Evolutionary conservation across 2,888 invertebrate genomes (phyloP).

Genomic region (Sarcophaga subvicina): DNA sequence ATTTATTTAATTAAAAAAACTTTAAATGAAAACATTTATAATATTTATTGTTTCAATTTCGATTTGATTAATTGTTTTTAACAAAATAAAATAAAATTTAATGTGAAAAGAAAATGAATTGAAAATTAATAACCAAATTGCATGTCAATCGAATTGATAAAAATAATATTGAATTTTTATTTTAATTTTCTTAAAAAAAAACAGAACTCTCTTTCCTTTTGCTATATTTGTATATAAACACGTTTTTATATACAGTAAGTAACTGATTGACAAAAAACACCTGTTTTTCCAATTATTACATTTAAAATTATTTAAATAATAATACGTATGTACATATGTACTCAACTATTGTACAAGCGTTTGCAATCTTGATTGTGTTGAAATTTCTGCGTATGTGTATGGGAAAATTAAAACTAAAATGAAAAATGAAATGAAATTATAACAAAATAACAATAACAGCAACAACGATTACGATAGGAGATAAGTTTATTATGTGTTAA

Average conservation of each 20-base stretch:
- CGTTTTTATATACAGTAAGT: no score
- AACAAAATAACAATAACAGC: no score
- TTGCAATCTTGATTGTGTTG: conserved; percentile 14
- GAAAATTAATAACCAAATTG: conserved; percentile 1
- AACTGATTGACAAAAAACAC: conserved; percentile 34
- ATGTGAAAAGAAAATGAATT: conserved; percentile 8
- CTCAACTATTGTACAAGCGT: neutral
- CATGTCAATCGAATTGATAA: neutral
- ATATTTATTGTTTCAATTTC: no score
- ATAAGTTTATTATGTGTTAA: conserved; percentile 36
- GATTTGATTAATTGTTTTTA: no score
- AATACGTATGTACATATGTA: neutral
- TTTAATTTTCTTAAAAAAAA: neutral
- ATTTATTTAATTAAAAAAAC: no score
- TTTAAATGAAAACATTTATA: no score
- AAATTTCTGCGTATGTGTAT: neutral
- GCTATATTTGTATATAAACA: neutral
- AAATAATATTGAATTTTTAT: neutral
- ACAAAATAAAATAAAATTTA: no score
- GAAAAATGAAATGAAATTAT: neutral
- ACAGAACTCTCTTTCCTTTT: neutral
- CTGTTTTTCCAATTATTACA: conserved; percentile 31
- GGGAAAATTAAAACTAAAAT: neutral
- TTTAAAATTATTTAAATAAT: neutral
- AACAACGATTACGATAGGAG: no score